Conservation (phyloP, 2,113 vertebrate genomes). For the Eidolon helvum region DNA sequence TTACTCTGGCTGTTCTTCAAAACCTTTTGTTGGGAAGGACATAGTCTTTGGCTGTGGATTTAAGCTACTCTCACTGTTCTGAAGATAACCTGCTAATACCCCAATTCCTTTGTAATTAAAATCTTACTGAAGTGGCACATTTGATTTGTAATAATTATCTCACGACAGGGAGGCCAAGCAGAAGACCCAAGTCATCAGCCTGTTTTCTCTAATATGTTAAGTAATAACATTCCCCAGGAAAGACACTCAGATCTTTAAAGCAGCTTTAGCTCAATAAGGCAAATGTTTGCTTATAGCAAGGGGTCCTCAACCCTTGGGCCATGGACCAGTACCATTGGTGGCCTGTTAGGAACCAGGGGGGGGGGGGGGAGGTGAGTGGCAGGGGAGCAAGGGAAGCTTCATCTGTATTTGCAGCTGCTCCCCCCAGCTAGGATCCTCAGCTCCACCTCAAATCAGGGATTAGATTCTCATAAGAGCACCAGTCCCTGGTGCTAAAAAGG, state of each 20-base stretch:
- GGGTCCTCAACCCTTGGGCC: no score
- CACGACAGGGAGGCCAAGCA: background rate
- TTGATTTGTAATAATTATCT: slow-evolving; percentile 32
- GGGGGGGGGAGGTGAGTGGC: no score
- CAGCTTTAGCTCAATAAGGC: background rate
- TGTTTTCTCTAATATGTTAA: background rate
- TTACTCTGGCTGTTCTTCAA: background rate
- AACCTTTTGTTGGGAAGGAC: background rate
- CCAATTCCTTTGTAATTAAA: slow-evolving; percentile 29
- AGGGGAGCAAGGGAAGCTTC: no score
- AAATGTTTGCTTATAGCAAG: background rate
- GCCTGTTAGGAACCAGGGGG: no score
- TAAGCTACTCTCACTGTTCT: background rate
- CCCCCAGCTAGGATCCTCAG: no score
- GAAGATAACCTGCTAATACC: background rate
- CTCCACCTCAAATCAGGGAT: no score
- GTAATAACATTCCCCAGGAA: background rate
- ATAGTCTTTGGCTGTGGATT: background rate
- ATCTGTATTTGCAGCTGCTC: no score
- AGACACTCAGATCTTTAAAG: background rate
- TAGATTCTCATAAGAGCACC: no score
- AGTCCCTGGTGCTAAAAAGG: no score
- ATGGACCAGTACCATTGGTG: no score
- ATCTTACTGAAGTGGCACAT: background rate
- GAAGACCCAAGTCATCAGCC: slow-evolving; percentile 12